Evolutionary conservation across 2,113 vertebrate species (phyloP).

Genomic region (Rostratula benghalensis): DNA sequence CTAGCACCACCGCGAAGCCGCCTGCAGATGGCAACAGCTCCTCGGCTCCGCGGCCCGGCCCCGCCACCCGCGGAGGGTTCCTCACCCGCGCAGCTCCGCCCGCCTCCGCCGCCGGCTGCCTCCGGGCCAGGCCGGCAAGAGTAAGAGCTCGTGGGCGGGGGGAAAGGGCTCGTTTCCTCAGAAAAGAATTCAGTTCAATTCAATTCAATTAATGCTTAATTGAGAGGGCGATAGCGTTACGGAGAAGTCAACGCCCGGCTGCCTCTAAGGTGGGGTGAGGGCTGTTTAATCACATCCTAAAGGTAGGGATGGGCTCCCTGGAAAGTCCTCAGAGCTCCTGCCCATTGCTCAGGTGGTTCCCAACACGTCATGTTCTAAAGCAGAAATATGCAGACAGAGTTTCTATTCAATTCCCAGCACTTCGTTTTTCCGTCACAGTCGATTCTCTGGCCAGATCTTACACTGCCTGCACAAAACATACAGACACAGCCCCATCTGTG

Average conservation of each 20-base stretch:
- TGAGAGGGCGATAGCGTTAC: accelerated
- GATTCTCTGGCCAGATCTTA: background rate
- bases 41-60: background rate
- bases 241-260: background rate
- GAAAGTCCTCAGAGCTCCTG: background rate
- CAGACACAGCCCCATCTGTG: background rate
- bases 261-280: background rate
- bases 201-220: no score
- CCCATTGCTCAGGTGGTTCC: accelerated
- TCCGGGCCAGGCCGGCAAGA: no score
- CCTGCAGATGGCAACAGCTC: background rate
- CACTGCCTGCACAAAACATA: accelerated
- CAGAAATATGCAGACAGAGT: background rate
- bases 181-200: no score
- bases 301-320: accelerated
- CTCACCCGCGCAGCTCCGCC: background rate
- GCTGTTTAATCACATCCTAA: background rate
- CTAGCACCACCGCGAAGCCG: background rate
- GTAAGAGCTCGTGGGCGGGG: accelerated
- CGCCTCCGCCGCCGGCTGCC: no score
- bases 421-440: accelerated
- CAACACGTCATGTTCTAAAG: accelerated
- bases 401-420: background rate
- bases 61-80: background rate
- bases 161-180: background rate